Conservation (phyloP, 2,888 invertebrate species). For the Graphium colonna region DNA sequence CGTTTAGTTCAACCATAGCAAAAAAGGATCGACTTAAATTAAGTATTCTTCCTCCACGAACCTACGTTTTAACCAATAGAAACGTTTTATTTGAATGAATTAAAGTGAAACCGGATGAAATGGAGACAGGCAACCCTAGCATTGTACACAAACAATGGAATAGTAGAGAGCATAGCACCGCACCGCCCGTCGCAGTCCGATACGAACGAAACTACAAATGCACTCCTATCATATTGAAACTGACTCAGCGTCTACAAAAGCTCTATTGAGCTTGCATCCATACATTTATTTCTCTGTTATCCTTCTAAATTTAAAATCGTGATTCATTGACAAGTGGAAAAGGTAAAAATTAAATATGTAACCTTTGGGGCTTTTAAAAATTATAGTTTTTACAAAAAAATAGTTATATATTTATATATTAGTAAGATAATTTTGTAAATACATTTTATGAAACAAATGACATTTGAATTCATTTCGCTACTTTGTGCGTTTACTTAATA, state of each 20-base stretch:
- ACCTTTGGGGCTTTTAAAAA: too few relatives aligned
- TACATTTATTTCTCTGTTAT: not conserved
- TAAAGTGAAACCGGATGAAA: too few relatives aligned
- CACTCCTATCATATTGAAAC: slow-evolving; percentile 41
- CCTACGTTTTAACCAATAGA: not conserved
- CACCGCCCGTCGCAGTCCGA: slow-evolving; percentile 32
- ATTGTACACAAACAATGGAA: slow-evolving; percentile 43
- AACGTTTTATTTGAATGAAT: too few relatives aligned
- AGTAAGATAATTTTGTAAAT: too few relatives aligned
- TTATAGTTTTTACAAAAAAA: too few relatives aligned
- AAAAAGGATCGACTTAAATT: too few relatives aligned
- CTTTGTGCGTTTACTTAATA: too few relatives aligned
- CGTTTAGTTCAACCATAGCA: too few relatives aligned
- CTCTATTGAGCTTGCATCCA: slow-evolving; percentile 3
- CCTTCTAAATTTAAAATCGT: slow-evolving; percentile 11
- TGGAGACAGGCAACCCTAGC: slow-evolving; percentile 35
- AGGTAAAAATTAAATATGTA: too few relatives aligned
- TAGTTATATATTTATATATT: too few relatives aligned
- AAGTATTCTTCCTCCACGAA: slow-evolving; percentile 1
- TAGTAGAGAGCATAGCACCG: slow-evolving; percentile 35
- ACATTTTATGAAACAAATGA: too few relatives aligned
- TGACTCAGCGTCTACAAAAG: slow-evolving; percentile 26
- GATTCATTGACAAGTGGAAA: slow-evolving; percentile 3
- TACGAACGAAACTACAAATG: slow-evolving; percentile 44
- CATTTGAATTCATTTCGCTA: too few relatives aligned